phyloP scores from a whole-genome alignment of 2,797 vertebrate species.

The Clarias platycephalus region DNA sequence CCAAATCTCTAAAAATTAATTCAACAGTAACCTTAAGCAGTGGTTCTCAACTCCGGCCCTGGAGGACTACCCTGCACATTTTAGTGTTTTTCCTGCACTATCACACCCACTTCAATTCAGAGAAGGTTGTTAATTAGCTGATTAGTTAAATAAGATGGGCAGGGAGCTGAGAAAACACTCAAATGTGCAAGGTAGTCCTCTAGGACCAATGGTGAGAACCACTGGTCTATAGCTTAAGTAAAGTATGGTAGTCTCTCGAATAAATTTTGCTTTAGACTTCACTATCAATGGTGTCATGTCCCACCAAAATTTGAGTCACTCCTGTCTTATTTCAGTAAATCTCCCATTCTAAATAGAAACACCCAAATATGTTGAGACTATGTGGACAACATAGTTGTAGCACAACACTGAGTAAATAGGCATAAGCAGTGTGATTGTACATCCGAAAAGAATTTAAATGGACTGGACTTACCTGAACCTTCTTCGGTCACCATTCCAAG shows the following conservation, averaged over 20 bases:
- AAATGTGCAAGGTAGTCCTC: too few species aligned
- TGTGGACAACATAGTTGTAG: background rate
- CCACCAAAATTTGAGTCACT: background rate
- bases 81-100: too few species aligned
- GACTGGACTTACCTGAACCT: slow-evolving; percentile 91
- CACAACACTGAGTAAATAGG: background rate
- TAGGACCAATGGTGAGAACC: too few species aligned
- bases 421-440: background rate
- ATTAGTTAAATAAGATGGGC: too few species aligned
- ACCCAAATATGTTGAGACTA: background rate
- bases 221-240: background rate
- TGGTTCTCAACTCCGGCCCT: too few species aligned
- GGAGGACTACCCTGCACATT: too few species aligned
- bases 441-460: background rate
- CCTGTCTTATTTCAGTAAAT: background rate
- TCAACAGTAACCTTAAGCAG: background rate
- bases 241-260: background rate
- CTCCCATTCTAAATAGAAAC: background rate
- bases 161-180: too few species aligned
- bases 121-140: too few species aligned
- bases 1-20: background rate
- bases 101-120: too few species aligned
- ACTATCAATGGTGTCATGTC: background rate
- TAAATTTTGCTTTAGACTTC: background rate
- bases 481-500: slow-evolving; percentile 98